Conservation (phyloP, 2,113 vertebrate species). For the Nesoenas mayeri region DNA sequence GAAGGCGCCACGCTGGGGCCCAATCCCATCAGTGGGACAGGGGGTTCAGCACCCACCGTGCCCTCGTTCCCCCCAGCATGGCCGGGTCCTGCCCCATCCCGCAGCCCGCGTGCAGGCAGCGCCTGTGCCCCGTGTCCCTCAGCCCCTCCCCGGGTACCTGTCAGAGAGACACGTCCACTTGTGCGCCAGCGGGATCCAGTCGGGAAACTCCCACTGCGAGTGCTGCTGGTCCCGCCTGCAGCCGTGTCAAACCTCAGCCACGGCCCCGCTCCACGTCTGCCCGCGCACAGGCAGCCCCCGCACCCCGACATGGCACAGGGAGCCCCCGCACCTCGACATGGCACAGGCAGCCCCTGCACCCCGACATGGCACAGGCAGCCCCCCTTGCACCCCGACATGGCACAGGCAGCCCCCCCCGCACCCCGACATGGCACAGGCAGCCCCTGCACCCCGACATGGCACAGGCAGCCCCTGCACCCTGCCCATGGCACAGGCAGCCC, state of each 20-base stretch:
- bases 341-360: no score
- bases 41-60: accelerated
- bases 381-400: no score
- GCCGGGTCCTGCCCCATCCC: not conserved
- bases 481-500: no score
- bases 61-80: accelerated
- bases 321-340: no score
- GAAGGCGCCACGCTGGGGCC: not conserved
- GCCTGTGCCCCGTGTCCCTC: accelerated
- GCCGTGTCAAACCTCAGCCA: not conserved
- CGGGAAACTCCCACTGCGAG: constrained; percentile 87
- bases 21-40: not conserved
- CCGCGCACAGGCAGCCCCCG: accelerated
- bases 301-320: no score
- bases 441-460: not conserved
- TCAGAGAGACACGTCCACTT: constrained; percentile 82
- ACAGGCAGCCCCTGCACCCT: no score
- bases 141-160: constrained; percentile 66
- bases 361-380: no score
- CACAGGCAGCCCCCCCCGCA: no score
- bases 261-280: accelerated
- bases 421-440: no score
- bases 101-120: not conserved
- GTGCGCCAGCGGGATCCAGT: constrained; percentile 84
- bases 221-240: constrained; percentile 81